Evolutionary conservation across 2,797 vertebrate genomes (phyloP), one percentile per base, ranked within the genome.

Genomic region (Apogon talboti): DNA sequence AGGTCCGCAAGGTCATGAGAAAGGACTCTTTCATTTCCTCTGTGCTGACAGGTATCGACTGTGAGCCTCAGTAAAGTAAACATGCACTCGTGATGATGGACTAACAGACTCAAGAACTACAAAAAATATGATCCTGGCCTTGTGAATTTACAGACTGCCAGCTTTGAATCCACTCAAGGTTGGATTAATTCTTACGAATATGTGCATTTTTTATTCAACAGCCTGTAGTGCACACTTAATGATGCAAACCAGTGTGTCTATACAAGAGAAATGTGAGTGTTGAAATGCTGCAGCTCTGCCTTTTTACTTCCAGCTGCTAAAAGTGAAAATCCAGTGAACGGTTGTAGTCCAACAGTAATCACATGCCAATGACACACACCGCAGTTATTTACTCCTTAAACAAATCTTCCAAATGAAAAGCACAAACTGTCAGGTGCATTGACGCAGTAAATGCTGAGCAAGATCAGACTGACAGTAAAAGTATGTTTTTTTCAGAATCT

Each of bases 21-120:
- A 73, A 51, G 43, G 67, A 59, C 0, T 47, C 43, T 63, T 61
- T 83, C 67, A 81, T 87, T 81, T 82, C 69, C 78, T 65, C 52
- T n/a, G 63, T 46, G 84, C 74, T 87, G 85, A 84, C 82, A 79
- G 67, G 46, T 72, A 66, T 8, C 8, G 19, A 61, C 43, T 43
- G 19, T 19, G 15, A 6, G 1, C 44, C 3, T 13, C 0, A 4
- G 42, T 37, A 57, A 38, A 44, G 18, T 21, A 12, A 42, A 50
- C 49, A 37, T 51, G 53, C 43, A 38, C 54, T 14, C 8, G n/a
- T 15, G 16, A 60, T 12, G 38, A 50, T 33, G 47, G 5, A 12
- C 40, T 46, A 50, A 51, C 11, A 33, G 13, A 15, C 40, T 54
- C 7, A 2, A 10, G 1, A 19, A 13, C 49, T 30, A 54, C 13